Conservation (phyloP, 2,888 invertebrate species). For the Cerceris ruficornis region DNA sequence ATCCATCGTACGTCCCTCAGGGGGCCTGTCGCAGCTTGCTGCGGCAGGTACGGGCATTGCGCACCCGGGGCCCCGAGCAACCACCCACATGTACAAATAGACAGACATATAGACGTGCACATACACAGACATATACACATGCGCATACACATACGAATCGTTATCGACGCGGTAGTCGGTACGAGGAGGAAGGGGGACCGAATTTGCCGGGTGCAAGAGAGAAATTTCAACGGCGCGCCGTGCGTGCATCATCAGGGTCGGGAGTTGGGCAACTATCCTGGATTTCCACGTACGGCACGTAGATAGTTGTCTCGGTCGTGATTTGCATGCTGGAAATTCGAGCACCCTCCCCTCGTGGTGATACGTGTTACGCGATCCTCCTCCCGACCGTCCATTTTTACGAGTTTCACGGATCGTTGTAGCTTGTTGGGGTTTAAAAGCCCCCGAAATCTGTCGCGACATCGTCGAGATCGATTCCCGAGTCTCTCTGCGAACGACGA, state of each 20-base stretch:
- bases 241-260: constrained; percentile 1
- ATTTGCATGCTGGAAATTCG: constrained; percentile 44
- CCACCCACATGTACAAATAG: too few species aligned
- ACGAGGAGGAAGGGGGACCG: not conserved
- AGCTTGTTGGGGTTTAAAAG: too few species aligned
- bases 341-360: constrained; percentile 19
- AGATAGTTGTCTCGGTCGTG: constrained; percentile 26
- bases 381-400: not conserved
- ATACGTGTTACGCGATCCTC: constrained; percentile 13
- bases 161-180: not conserved
- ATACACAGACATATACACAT: too few species aligned
- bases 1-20: too few species aligned
- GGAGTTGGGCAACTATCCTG: constrained; percentile 1
- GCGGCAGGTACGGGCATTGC: too few species aligned
- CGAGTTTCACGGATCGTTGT: too few species aligned
- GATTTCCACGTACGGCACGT: constrained; percentile 27
- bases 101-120: too few species aligned
- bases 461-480: too few species aligned
- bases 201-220: constrained; percentile 59
- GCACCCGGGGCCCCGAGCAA: too few species aligned
- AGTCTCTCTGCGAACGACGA: not conserved
- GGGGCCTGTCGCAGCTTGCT: too few species aligned
- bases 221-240: constrained; percentile 56
- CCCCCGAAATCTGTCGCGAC: too few species aligned
- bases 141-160: too few species aligned